Evolutionary conservation across 2,113 vertebrate genomes (phyloP).

Genomic region (Setophaga petechia): DNA sequence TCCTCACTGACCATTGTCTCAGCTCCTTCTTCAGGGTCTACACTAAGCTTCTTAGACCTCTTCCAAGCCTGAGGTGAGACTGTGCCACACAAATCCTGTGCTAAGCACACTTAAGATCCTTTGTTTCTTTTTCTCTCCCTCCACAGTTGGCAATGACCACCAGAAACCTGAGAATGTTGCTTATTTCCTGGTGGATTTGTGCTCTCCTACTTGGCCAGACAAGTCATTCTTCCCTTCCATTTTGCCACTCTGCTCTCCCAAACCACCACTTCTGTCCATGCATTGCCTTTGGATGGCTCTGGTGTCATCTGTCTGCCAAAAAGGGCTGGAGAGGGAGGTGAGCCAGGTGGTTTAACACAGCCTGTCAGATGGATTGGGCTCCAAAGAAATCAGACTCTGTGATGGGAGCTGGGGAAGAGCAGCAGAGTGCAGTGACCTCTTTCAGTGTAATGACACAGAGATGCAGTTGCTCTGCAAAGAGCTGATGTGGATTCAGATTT

Average conservation of each 20-base stretch:
- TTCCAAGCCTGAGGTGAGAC: not conserved
- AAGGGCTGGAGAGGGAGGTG: not conserved
- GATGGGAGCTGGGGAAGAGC: not conserved
- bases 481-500: not conserved
- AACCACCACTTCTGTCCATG: no score
- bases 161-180: no score
- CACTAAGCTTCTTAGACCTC: not conserved
- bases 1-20: not conserved
- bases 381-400: not conserved
- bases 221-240: no score
- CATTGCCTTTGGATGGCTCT: not conserved
- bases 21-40: not conserved
- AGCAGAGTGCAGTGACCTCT: not conserved
- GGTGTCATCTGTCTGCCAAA: not conserved
- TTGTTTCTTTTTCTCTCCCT: no score
- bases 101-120: no score
- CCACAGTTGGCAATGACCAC: no score
- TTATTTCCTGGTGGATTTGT: no score
- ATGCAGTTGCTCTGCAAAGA: not conserved
- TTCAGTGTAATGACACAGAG: not conserved
- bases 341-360: not conserved
- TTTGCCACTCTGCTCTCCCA: no score
- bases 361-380: fast-evolving
- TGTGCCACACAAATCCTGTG: not conserved
- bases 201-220: no score